Evolutionary conservation across 1,140 invertebrate species (phyloP).

Genomic region (Sweltsa coloradensis): DNA sequence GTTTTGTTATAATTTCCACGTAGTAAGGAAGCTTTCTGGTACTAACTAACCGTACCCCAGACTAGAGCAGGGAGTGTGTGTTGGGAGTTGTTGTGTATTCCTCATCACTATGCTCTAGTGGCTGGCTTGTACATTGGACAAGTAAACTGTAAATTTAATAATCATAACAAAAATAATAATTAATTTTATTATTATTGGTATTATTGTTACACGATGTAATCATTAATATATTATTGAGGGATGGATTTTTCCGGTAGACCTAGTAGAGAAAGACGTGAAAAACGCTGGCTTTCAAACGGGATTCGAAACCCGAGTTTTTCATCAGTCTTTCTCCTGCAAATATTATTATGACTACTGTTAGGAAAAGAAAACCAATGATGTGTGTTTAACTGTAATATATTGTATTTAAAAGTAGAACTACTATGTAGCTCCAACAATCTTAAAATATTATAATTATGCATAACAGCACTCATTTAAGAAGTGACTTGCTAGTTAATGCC

Average conservation of each 20-base stretch:
- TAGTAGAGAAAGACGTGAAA: not conserved
- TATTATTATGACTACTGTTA: not conserved
- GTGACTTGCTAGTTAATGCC: not conserved
- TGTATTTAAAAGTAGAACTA: slow-evolving; percentile 13
- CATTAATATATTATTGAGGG: not conserved
- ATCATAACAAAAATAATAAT: too few species aligned
- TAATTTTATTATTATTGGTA: too few species aligned
- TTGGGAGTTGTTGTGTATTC: not conserved
- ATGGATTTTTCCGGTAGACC: not conserved
- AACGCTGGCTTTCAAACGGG: not conserved
- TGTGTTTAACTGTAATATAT: slow-evolving; percentile 12
- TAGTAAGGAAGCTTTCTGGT: not conserved
- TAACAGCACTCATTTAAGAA: not conserved
- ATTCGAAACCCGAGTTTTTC: not conserved
- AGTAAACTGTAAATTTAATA: too few species aligned
- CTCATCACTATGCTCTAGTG: too few species aligned
- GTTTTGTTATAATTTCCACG: not conserved
- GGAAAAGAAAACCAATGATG: slow-evolving; percentile 3
- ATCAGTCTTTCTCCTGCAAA: too few species aligned
- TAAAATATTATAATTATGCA: not conserved
- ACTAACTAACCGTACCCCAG: not conserved
- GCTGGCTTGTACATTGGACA: too few species aligned
- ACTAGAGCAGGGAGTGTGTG: not conserved
- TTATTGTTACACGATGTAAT: not conserved
- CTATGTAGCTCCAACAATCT: slow-evolving; percentile 9